phyloP scores from a whole-genome alignment of 2,888 invertebrate genomes.

The Agonopterix arenella region DNA sequence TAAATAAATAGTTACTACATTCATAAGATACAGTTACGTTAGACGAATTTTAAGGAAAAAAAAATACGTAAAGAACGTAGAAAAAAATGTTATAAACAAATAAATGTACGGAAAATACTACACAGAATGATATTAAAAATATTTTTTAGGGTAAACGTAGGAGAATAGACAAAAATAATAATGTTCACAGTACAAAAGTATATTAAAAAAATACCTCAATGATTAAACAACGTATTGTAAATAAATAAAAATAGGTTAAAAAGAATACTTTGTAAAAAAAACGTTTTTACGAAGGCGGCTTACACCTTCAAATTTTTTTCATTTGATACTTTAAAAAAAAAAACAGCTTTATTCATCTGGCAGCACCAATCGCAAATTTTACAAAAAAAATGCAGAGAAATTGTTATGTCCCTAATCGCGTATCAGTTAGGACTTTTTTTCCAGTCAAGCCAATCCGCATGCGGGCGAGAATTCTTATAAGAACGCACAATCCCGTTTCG shows the following conservation, averaged over 20 bases:
- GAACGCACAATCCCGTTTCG: too few relatives aligned
- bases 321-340: too few relatives aligned
- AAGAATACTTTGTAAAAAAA: slow-evolving; percentile 36
- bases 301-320: slow-evolving; percentile 32
- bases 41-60: slow-evolving; percentile 3
- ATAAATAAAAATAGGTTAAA: slow-evolving; percentile 43
- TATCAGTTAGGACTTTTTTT: too few relatives aligned
- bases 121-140: slow-evolving; percentile 32
- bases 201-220: slow-evolving; percentile 55
- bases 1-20: slow-evolving; percentile 62
- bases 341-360: too few relatives aligned
- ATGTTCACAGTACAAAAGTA: slow-evolving; percentile 35
- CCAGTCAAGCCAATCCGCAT: too few relatives aligned
- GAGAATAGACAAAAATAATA: slow-evolving; percentile 10
- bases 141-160: slow-evolving; percentile 6
- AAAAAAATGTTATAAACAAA: slow-evolving; percentile 15
- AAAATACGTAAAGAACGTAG: slow-evolving; percentile 13
- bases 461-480: too few relatives aligned
- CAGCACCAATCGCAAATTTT: too few relatives aligned
- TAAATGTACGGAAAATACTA: slow-evolving; percentile 37
- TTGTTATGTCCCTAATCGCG: too few relatives aligned
- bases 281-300: slow-evolving; percentile 43
- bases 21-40: slow-evolving; percentile 37
- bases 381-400: too few relatives aligned
- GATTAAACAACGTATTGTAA: slow-evolving; percentile 63